phyloP scores from a whole-genome alignment of 64 coral and sea anemone species.

The Acropora yongei region DNA sequence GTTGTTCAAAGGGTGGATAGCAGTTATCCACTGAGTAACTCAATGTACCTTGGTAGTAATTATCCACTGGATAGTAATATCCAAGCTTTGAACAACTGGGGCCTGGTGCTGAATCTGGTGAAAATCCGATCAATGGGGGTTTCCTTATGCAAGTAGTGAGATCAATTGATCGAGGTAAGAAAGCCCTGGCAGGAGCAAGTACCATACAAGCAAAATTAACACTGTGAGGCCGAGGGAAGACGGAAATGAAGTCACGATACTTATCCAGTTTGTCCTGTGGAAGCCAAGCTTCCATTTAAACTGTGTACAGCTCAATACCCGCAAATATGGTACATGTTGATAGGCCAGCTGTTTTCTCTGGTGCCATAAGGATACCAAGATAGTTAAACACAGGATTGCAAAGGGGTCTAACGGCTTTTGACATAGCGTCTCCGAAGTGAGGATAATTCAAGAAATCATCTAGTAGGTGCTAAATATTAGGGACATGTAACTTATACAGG shows the following conservation, averaged over 20 bases:
- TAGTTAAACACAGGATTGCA: not conserved
- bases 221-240: not conserved
- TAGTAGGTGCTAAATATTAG: not conserved
- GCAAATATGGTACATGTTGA: constrained; percentile 9
- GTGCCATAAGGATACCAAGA: constrained; percentile 32
- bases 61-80: too few relatives aligned
- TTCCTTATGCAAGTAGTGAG: not conserved
- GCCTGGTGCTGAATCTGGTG: not conserved
- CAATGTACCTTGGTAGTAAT: too few relatives aligned
- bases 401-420: not conserved
- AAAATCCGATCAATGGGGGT: not conserved
- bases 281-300: constrained; percentile 24
- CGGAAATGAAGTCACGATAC: not conserved
- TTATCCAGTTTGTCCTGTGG: not conserved
- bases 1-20: too few relatives aligned
- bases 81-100: too few relatives aligned
- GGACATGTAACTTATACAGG: too few relatives aligned
- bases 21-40: too few relatives aligned
- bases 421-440: not conserved
- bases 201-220: constrained; percentile 43
- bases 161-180: constrained; percentile 23
- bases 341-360: constrained; percentile 25
- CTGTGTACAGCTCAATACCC: constrained; percentile 20
- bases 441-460: constrained; percentile 1
- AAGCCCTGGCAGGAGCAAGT: not conserved